phyloP scores from a whole-genome alignment of 1,140 invertebrate genomes.

The Oncopeltus fasciatus region DNA sequence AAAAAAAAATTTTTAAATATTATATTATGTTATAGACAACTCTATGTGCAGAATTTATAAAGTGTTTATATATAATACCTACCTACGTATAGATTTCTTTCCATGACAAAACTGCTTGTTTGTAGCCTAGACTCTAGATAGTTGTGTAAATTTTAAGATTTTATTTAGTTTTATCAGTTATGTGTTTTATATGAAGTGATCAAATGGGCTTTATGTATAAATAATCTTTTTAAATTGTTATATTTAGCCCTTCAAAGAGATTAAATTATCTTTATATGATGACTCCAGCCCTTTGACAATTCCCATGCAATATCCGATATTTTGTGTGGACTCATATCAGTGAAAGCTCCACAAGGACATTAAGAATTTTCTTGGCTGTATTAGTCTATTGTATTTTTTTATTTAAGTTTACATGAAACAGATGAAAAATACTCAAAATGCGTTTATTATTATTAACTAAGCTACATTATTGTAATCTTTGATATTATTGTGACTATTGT shows the following conservation, averaged over 20 bases:
- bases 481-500: conserved; percentile 21
- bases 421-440: conserved; percentile 19
- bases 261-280: conserved; percentile 8
- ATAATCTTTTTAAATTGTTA: conserved; percentile 1
- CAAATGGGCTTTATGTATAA: conserved; percentile 1
- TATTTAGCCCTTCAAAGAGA: conserved; percentile 5
- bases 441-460: conserved; percentile 19
- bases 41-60: conserved; percentile 6
- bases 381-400: conserved; percentile 17
- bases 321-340: conserved; percentile 14
- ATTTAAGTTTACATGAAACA: conserved; percentile 12
- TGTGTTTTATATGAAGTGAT: conserved; percentile 6
- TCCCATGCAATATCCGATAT: not conserved
- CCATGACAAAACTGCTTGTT: conserved; percentile 19
- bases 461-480: conserved; percentile 18
- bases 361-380: conserved; percentile 5
- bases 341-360: conserved; percentile 6
- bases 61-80: conserved; percentile 19
- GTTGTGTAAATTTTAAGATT: conserved; percentile 19
- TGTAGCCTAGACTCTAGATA: conserved; percentile 14
- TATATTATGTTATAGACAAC: conserved; percentile 17
- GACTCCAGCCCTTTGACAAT: conserved; percentile 1
- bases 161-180: conserved; percentile 14
- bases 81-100: conserved; percentile 12
- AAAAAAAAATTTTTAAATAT: not conserved